Conservation (phyloP, 1,140 invertebrate species). For the Hydropsyche tenuis region DNA sequence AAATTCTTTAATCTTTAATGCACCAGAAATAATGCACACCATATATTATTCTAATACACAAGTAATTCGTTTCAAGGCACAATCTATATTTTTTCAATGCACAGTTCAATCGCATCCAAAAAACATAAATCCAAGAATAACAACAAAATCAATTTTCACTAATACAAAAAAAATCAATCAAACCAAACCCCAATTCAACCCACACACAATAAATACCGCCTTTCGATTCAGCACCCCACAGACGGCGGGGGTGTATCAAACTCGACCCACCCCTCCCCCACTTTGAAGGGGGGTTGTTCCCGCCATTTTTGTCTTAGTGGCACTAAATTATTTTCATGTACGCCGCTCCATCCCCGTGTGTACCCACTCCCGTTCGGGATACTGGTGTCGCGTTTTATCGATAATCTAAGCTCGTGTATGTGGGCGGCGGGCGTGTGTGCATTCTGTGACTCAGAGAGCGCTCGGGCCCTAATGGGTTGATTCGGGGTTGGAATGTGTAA, state of each 20-base stretch:
- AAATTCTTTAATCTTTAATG: no score
- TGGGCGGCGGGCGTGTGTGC: not conserved
- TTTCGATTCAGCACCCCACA: slow-evolving; percentile 24
- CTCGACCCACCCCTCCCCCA: not conserved
- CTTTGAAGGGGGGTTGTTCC: slow-evolving; percentile 26
- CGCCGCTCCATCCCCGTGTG: not conserved
- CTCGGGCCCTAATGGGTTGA: no score
- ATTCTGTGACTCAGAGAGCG: no score
- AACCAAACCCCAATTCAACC: not conserved
- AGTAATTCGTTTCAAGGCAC: no score
- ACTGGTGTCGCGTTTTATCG: slow-evolving; percentile 16
- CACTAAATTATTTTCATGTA: slow-evolving; percentile 46
- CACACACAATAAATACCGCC: not conserved
- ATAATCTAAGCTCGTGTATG: no score
- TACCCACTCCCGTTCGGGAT: no score
- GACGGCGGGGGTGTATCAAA: not conserved
- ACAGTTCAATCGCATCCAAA: no score
- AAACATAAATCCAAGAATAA: not conserved
- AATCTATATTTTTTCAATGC: no score
- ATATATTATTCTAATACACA: no score
- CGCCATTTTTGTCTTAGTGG: slow-evolving; percentile 48
- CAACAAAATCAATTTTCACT: not conserved
- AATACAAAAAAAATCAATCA: not conserved
- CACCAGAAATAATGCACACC: no score
- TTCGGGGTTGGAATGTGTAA: no score